Base-by-base conservation (phyloP, 2,888 invertebrate species). In the Selenia dentaria region DNA sequence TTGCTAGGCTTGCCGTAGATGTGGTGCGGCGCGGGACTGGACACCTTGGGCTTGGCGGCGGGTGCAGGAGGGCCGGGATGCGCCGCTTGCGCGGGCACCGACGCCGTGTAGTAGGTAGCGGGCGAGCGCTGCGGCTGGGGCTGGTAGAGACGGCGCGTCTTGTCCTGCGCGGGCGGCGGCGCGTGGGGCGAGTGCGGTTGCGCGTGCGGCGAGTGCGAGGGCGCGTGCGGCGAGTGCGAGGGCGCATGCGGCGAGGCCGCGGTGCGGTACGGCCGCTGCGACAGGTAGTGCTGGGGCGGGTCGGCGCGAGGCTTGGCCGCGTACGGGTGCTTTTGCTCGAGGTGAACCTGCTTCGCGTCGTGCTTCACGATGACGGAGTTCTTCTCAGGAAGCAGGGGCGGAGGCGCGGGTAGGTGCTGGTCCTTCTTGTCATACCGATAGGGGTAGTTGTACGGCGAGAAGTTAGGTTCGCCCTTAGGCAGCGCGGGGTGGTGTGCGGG, bases 301-400 rank as follows among this genome's bases (percentile, higher is more conserved):
- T 92, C 91, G 51, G 86, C 91, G 57, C 92, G 79, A 46, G 92
- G 80, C 69, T 93, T 93, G 54, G 92, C 92, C 55, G 92, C 92
- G 49, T 92, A 92, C n/a, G 81, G 86, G 48, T 75, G 92, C 80
- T 80, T 92, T 79, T 73, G 92, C 74, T 93, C 93, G 49, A 93
- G 72, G 70, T 93, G 92, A 29, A 90, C 84, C 67, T 93, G 93
- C 74, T 94, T 94, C 39, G 92, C 93, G 67, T 95, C 95, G 77
- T 95, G 95, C 74, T 95, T 95, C 51, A 95, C 95, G 77, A 95
- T 95, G 74, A 95, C 95, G 69, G 95, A 94, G 78, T 93, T 94
- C 78, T 95, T 95, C 78, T 95, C 95, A 62, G 93, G 92, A 59
- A 94, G 89, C 44, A 95, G 81, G 3, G 94, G 93, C 38, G 94